Evolutionary conservation across 2,113 vertebrate species (phyloP), one percentile per base, ranked within the genome.

Genomic region (Callipepla squamata): DNA sequence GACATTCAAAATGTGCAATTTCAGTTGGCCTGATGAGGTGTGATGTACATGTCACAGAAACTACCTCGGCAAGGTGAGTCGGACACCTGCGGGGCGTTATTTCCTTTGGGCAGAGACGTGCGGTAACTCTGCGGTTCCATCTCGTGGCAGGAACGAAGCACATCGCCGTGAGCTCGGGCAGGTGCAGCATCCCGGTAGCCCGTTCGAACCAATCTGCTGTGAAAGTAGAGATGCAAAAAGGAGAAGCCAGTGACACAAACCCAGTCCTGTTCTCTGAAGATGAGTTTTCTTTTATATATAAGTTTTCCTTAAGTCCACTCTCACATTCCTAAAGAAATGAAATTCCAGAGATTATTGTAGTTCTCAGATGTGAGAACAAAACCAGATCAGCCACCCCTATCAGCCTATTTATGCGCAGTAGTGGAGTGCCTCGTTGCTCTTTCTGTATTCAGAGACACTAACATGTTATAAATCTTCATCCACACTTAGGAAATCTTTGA

Each of bases 81-180:
- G 68, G 19, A 19, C 22, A 36, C 93, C 93, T 90, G 94, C 85
- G 90, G 72, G 68, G 48, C 1, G 3, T 25, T 10, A 16, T 55
- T 94, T 92, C 45, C 34, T 68, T 80, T 44, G 61, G 38, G 23
- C 69, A 68, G 48, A 74, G 38, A 38, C 63, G 44, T 16, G 68
- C 38, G 51, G 32, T 55, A 72, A 73, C 87, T 95, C 87, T 1
- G 2, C 53, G 93, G 85, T 91, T 96, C 94, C 95, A 85, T 57
- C 95, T 96, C 44, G 61, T 95, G 96, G 89, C 72, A 91, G 82
- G 89, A 94, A 83, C 20, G 69, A 30, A 83, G 10, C 68, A 83
- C 63, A 61, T 30, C 75, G 42, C 1, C 6, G 44, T 38, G 15
- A 38, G 13, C 25, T 89, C n/a, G 62, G 40, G n/a, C 57, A 88